Percentiles rank a stretch among this genome's conserved stretches.
Evolutionary conservation across 2,888 invertebrate species (phyloP).

Genomic region (Xanthorhoe designata): DNA sequence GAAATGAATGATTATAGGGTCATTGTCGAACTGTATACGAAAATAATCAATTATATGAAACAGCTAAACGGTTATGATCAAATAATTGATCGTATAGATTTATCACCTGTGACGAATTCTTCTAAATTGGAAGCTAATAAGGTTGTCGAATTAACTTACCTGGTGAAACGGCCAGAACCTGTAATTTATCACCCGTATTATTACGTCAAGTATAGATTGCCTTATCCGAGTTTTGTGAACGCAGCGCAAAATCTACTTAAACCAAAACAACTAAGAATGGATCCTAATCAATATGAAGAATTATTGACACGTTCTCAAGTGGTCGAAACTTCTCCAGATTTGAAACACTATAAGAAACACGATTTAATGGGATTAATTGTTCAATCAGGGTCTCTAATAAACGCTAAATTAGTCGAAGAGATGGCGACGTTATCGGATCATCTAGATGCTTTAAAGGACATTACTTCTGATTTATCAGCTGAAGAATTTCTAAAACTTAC

Average conservation of each 20-base stretch:
- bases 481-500: conserved; percentile 28
- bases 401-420: conserved; percentile 57
- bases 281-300: conserved; percentile 56
- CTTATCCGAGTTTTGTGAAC: conserved; percentile 56
- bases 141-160: conserved; percentile 67
- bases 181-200: conserved; percentile 60
- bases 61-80: conserved; percentile 37
- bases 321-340: conserved; percentile 57
- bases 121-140: conserved; percentile 57
- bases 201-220: conserved; percentile 68
- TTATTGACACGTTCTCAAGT: conserved; percentile 55
- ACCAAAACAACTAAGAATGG: conserved; percentile 51
- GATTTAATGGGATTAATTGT: conserved; percentile 57
- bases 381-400: conserved; percentile 58
- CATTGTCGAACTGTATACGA: conserved; percentile 31
- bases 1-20: conserved; percentile 25
- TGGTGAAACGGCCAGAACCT: conserved; percentile 59
- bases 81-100: conserved; percentile 44
- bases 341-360: conserved; percentile 53
- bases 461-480: conserved; percentile 29
- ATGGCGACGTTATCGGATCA: conserved; percentile 28
- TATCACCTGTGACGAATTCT: conserved; percentile 49
- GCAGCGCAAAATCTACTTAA: conserved; percentile 51
- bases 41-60: conserved; percentile 39
- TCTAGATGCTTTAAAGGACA: conserved; percentile 31